phyloP scores from a whole-genome alignment of 2,888 invertebrate genomes.

The Helleia helle region DNA sequence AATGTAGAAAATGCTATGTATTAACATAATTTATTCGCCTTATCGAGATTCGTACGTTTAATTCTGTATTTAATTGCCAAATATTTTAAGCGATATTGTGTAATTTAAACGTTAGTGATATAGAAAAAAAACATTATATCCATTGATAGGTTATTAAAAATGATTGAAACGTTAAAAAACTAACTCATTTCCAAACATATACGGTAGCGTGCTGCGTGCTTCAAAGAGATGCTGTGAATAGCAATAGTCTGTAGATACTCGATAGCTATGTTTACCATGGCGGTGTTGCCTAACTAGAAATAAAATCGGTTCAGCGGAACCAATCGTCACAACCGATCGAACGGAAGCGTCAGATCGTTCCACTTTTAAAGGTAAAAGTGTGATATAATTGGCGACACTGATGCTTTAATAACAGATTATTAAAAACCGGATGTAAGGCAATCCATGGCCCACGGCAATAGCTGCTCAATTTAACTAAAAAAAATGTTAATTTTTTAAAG shows the following conservation, averaged over 20 bases:
- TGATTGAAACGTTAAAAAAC: too few relatives aligned
- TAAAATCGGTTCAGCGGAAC: slow-evolving; percentile 30
- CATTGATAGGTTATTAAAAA: too few relatives aligned
- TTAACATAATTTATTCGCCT: neutral
- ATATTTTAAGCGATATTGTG: too few relatives aligned
- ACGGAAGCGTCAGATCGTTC: slow-evolving; percentile 38
- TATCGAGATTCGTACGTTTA: neutral
- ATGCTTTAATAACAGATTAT: too few relatives aligned
- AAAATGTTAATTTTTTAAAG: too few relatives aligned
- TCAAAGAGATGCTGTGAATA: neutral
- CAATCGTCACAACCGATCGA: slow-evolving; percentile 29
- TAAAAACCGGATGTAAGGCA: too few relatives aligned
- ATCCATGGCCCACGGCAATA: too few relatives aligned
- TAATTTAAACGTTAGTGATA: too few relatives aligned
- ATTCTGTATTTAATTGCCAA: too few relatives aligned
- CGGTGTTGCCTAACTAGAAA: slow-evolving; percentile 20
- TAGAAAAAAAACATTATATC: too few relatives aligned
- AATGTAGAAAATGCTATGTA: neutral
- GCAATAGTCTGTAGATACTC: neutral
- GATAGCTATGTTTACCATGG: neutral
- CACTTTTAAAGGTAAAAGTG: slow-evolving; percentile 44
- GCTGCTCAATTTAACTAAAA: too few relatives aligned
- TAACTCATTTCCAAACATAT: neutral
- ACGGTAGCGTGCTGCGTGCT: neutral
- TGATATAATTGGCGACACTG: slow-evolving; percentile 34